These are phyloP conservation scores for Amia ocellicauda DNA, from an alignment of 2,113 vertebrate genomes.

Conservation along the genomic window DNA sequence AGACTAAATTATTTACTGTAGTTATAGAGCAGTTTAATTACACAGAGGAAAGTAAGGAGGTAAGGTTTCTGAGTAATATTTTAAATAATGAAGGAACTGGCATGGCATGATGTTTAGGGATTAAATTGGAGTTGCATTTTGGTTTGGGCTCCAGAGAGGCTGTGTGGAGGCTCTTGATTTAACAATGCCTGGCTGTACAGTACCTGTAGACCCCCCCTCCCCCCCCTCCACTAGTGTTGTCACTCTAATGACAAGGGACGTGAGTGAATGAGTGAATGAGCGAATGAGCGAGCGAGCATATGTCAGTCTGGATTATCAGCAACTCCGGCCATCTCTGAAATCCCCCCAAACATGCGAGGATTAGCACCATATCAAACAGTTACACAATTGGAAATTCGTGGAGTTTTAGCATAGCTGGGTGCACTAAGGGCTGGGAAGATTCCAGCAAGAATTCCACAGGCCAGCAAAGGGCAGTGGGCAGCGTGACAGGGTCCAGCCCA, in stretches of 20 bases:
- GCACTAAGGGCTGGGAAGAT: not conserved
- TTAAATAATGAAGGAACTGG: too few relatives aligned
- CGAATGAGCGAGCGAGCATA: not conserved
- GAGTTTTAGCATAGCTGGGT: not conserved
- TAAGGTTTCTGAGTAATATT: too few relatives aligned
- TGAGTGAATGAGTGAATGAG: not conserved
- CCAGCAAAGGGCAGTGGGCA: not conserved
- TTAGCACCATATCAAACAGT: not conserved
- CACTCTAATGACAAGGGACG: too few relatives aligned
- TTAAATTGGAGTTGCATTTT: too few relatives aligned
- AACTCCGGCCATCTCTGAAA: not conserved
- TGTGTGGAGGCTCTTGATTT: not conserved
- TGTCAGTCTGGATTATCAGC: conserved; percentile 10
- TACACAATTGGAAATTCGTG: not conserved
- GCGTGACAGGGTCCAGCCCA: too few relatives aligned
- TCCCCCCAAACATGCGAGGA: conserved; percentile 10
- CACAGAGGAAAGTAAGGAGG: too few relatives aligned
- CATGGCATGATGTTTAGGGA: too few relatives aligned
- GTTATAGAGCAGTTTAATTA: too few relatives aligned
- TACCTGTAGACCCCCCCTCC: too few relatives aligned
- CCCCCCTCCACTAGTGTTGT: not conserved
- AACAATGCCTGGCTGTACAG: too few relatives aligned
- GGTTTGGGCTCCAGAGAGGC: too few relatives aligned
- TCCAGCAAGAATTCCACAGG: not conserved
- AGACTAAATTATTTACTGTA: too few relatives aligned